phyloP scores from a whole-genome alignment of 1,140 invertebrate genomes.

The Phenacoccus solenopsis region DNA sequence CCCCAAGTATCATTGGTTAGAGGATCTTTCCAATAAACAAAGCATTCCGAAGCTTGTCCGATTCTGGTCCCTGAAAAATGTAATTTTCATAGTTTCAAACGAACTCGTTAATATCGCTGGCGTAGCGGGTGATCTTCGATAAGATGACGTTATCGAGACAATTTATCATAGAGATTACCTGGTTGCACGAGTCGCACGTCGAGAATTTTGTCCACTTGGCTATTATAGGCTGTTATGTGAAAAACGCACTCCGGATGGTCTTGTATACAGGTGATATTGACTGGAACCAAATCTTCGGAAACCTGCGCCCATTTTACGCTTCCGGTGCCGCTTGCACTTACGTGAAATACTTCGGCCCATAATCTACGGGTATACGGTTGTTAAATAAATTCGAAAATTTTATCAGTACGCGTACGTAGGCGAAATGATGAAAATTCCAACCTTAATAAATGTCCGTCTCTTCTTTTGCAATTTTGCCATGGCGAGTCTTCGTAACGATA shows the following conservation, averaged over 20 bases:
- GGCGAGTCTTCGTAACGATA: constrained; percentile 89
- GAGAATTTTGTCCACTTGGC: constrained; percentile 94
- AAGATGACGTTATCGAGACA: neutral
- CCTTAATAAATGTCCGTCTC: constrained; percentile 85
- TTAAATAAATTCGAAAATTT: neutral
- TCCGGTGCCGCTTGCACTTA: constrained; percentile 74
- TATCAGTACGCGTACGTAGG: no score
- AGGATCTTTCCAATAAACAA: constrained; percentile 96
- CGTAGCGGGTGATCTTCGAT: neutral
- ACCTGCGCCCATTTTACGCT: constrained; percentile 94
- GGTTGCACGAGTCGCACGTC: constrained; percentile 92
- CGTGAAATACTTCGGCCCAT: constrained; percentile 96
- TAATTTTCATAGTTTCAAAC: no score
- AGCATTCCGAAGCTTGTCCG: constrained; percentile 94
- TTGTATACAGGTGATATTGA: constrained; percentile 93
- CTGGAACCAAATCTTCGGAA: constrained; percentile 91
- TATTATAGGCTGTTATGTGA: constrained; percentile 96
- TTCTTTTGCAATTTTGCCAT: constrained; percentile 64
- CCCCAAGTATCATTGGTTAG: constrained; percentile 98
- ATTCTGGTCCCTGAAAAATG: constrained; percentile 72
- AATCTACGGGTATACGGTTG: constrained; percentile 64
- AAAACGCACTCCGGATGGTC: constrained; percentile 91
- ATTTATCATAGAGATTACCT: constrained; percentile 51
- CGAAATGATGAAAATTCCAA: constrained; percentile 35
- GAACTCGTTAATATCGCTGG: no score